Conservation (phyloP, 2,113 vertebrate species). For the Urocolius indicus region DNA sequence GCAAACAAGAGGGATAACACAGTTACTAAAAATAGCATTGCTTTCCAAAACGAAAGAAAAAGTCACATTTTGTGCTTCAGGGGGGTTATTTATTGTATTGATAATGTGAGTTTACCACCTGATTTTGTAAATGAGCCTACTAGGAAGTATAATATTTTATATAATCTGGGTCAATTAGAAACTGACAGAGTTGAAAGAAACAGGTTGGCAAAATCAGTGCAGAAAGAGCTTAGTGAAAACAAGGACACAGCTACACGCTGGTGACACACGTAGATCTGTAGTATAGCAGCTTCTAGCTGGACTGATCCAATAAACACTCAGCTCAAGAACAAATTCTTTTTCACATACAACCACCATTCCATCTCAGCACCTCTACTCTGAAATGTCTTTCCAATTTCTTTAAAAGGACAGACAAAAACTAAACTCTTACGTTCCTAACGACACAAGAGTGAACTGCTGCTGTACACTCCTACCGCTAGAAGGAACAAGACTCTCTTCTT, state of each 20-base stretch:
- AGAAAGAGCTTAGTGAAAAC: background rate
- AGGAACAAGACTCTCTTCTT: background rate
- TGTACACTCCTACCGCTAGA: background rate
- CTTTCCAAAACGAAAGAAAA: conserved; percentile 59
- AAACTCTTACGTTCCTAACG: background rate
- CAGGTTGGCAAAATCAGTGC: background rate
- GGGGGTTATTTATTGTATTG: background rate
- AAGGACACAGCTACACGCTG: background rate
- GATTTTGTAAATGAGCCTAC: background rate
- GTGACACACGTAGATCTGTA: background rate
- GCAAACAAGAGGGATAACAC: conserved; percentile 84
- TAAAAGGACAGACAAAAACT: background rate
- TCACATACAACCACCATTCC: background rate
- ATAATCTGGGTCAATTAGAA: background rate
- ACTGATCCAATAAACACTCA: background rate
- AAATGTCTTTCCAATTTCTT: background rate
- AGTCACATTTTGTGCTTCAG: conserved; percentile 20
- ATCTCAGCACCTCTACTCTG: background rate
- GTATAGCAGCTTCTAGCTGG: background rate
- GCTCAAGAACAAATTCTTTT: background rate
- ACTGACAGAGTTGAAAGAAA: background rate
- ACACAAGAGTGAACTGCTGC: background rate
- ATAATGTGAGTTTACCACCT: background rate
- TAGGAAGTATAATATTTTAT: background rate
- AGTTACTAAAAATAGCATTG: conserved; percentile 76